Evolutionary conservation across 2,113 vertebrate genomes (phyloP).

Genomic region (Indri indri): DNA sequence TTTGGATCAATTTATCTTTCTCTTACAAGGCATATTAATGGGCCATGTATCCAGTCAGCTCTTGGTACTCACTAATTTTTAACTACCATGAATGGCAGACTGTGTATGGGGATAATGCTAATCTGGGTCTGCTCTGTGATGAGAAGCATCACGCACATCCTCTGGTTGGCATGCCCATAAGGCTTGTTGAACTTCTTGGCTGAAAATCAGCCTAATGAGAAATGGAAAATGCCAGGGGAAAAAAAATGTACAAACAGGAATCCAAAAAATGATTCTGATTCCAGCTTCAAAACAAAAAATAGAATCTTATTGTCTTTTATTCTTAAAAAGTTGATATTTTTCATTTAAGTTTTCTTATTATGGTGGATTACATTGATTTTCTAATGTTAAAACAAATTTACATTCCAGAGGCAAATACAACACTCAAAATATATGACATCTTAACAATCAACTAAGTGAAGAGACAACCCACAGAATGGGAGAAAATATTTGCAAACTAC

Average conservation of each 20-base stretch:
- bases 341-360: not conserved
- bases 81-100: not conserved
- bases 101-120: not conserved
- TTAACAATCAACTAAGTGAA: too few relatives aligned
- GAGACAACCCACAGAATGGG: too few relatives aligned
- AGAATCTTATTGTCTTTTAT: not conserved
- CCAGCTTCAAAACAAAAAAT: not conserved
- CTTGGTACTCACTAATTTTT: not conserved
- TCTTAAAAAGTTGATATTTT: not conserved
- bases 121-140: not conserved
- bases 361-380: not conserved
- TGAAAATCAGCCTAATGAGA: constrained; percentile 34
- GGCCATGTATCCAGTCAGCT: not conserved
- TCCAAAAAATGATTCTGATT: not conserved
- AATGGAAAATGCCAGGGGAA: not conserved
- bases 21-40: not conserved
- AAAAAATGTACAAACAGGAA: not conserved
- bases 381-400: not conserved
- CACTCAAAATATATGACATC: not conserved
- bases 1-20: constrained; percentile 6
- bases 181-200: not conserved
- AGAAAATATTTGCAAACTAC: too few relatives aligned
- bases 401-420: not conserved
- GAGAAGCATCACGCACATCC: not conserved
- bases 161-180: not conserved